Percentiles rank a stretch among this genome's conserved stretches.
phyloP scores from a whole-genome alignment of 2,113 vertebrate genomes.

The Myrmecophaga tridactyla region DNA sequence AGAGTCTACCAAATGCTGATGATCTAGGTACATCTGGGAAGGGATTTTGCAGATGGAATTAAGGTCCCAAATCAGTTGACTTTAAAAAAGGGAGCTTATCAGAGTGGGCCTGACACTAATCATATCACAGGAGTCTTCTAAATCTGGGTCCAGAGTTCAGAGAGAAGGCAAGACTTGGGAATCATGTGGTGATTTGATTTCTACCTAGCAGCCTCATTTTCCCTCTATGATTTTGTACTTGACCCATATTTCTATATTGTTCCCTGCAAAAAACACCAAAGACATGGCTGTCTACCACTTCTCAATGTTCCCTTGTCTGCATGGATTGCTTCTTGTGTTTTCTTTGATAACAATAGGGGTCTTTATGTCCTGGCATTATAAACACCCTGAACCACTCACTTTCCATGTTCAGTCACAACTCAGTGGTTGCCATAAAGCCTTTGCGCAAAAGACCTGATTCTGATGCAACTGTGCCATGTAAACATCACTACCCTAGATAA shows the following conservation, averaged over 20 bases:
- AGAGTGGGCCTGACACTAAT: neutral
- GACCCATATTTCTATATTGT: neutral
- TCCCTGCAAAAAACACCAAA: neutral
- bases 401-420: neutral
- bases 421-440: neutral
- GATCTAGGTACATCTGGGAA: neutral
- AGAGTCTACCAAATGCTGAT: neutral
- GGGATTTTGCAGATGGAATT: neutral
- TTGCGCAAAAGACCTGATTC: neutral
- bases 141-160: neutral
- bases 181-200: neutral
- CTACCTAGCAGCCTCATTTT: neutral
- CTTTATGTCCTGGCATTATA: neutral
- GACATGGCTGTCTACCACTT: slow-evolving; percentile 19
- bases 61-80: neutral
- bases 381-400: neutral
- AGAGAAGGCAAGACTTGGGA: neutral
- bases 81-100: neutral
- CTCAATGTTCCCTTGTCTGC: neutral
- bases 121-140: neutral
- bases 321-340: neutral
- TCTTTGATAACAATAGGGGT: neutral
- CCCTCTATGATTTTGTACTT: neutral
- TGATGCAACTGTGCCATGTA: neutral
- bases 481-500: neutral